These are phyloP conservation scores for Dimorphilus gyrociliatus DNA, from an alignment of 2,888 invertebrate genomes.

Conservation along the genomic window DNA sequence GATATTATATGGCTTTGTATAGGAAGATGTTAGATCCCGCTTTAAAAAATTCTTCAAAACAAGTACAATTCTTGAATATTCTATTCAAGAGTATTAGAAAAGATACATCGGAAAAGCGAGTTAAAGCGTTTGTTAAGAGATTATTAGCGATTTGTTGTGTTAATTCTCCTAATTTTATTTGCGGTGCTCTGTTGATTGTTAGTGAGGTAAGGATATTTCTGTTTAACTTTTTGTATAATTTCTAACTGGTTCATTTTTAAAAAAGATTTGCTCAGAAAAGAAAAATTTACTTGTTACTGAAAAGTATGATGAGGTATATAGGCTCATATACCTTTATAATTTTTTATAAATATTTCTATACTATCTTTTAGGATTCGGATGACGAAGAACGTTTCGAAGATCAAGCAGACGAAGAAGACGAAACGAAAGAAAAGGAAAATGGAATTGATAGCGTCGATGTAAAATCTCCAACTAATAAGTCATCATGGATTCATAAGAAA, in stretches of 20 bases:
- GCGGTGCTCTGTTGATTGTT: conserved; percentile 62
- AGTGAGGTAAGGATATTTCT: conserved; percentile 45
- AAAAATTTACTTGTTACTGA: too few relatives aligned
- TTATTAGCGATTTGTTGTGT: conserved; percentile 48
- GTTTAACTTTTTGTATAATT: too few relatives aligned
- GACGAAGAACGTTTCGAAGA: conserved; percentile 39
- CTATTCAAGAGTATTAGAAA: conserved; percentile 65
- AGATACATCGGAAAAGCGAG: conserved; percentile 54
- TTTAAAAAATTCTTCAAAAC: conserved; percentile 41
- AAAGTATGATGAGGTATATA: too few relatives aligned
- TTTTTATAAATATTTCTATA: too few relatives aligned
- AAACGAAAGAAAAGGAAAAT: conserved; percentile 10
- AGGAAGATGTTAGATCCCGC: conserved; percentile 63
- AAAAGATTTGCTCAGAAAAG: too few relatives aligned
- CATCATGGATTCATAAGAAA: conserved; percentile 33
- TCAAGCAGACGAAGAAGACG: conserved; percentile 21
- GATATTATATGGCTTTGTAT: conserved; percentile 67
- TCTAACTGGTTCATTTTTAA: too few relatives aligned
- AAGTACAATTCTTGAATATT: conserved; percentile 65
- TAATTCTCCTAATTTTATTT: conserved; percentile 57
- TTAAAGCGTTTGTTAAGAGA: conserved; percentile 69
- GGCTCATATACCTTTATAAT: too few relatives aligned
- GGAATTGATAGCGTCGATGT: conserved; percentile 3
- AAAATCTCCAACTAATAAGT: not conserved
- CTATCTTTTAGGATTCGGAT: conserved; percentile 21